phyloP scores from a whole-genome alignment of 2,888 invertebrate genomes.

The Rhagonycha fulva region DNA sequence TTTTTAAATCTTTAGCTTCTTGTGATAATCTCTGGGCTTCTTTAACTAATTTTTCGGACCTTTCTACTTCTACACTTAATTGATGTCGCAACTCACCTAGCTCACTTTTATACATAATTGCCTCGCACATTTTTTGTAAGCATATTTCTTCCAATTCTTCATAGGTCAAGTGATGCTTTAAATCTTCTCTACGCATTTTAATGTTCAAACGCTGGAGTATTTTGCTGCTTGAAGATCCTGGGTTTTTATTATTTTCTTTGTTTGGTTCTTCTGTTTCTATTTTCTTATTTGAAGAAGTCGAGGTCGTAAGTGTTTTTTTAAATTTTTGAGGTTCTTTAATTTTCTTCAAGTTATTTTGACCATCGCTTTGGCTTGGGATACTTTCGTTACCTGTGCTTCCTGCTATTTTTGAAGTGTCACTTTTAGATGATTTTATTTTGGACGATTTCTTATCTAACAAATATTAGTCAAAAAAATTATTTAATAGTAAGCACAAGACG shows the following conservation, averaged over 20 bases:
- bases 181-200: background rate
- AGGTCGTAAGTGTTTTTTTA: background rate
- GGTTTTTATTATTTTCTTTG: background rate
- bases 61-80: background rate
- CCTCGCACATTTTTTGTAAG: background rate
- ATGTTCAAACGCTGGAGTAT: background rate
- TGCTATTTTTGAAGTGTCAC: background rate
- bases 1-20: background rate
- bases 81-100: background rate
- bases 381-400: background rate
- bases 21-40: background rate
- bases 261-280: no score
- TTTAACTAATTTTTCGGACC: background rate
- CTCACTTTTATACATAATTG: background rate
- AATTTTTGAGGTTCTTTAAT: no score
- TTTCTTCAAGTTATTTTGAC: no score
- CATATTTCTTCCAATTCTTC: background rate
- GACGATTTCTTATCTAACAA: background rate
- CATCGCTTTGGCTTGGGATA: background rate
- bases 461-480: background rate
- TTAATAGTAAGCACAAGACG: no score
- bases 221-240: background rate
- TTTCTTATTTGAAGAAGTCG: background rate
- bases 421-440: background rate
- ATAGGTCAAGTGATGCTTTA: background rate